Evolutionary conservation across 1,140 invertebrate species (phyloP).

Genomic region (Microplitis mediator): DNA sequence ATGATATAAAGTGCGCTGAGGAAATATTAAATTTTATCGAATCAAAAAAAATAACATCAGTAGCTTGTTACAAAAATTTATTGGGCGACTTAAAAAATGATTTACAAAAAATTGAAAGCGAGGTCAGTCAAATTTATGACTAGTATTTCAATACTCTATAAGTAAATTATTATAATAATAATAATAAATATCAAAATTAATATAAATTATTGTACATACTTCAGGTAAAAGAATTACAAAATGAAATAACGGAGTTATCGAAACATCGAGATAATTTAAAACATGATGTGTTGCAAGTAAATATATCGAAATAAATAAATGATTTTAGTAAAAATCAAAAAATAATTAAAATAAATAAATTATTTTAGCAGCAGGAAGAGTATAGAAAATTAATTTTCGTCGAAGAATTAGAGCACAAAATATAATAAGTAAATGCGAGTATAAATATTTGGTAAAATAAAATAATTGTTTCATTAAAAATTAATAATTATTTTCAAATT

Average conservation of each 20-base stretch:
- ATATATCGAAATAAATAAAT: not conserved
- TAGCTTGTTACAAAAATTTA: constrained; percentile 24
- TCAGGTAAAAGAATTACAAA: constrained; percentile 19
- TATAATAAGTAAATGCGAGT: too few species aligned
- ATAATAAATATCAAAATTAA: too few species aligned
- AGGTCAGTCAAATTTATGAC: not conserved
- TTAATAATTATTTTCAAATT: too few species aligned
- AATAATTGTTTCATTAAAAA: too few species aligned
- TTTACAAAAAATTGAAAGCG: constrained; percentile 13
- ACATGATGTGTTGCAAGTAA: constrained; percentile 11
- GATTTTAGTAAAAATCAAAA: not conserved
- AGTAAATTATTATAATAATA: too few species aligned
- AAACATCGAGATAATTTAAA: constrained; percentile 22
- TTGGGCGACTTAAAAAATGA: constrained; percentile 13
- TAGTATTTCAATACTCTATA: too few species aligned
- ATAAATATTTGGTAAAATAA: too few species aligned
- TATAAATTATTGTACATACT: not conserved
- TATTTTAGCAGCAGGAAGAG: constrained; percentile 7
- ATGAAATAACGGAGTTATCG: constrained; percentile 15
- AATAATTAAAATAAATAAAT: not conserved
- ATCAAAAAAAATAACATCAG: not conserved
- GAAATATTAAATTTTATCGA: constrained; percentile 16
- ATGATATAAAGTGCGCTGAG: constrained; percentile 12
- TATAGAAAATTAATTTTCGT: not conserved
- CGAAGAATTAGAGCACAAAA: not conserved